A percentile compares a stretch with the other conserved stretches of the same genome.
Evolutionary conservation across 2,888 invertebrate species (phyloP).

Genomic region (Synanthedon andrenaeformis): DNA sequence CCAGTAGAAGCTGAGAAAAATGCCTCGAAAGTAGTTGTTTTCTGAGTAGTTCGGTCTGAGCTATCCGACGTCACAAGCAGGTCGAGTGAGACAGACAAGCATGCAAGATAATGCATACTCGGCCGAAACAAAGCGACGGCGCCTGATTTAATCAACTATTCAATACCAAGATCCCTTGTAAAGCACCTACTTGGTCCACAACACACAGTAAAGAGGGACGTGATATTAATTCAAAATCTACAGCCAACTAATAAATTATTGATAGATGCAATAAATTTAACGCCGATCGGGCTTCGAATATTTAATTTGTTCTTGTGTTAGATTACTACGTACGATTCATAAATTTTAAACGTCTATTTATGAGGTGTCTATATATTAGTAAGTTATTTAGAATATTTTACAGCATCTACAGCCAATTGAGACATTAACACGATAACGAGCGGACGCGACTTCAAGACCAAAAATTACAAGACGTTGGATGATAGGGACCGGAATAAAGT

Average conservation of each 20-base stretch:
- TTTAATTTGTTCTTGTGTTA: constrained; percentile 17
- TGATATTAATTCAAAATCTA: constrained; percentile 34
- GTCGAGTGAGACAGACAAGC: constrained; percentile 41
- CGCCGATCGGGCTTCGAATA: constrained; percentile 27
- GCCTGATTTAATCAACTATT: constrained; percentile 42
- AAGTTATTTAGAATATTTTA: not conserved
- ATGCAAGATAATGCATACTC: constrained; percentile 33
- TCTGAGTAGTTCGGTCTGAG: too few species aligned
- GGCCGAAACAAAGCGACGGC: constrained; percentile 35
- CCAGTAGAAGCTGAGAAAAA: too few species aligned
- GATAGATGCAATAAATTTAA: constrained; percentile 40
- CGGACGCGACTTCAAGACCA: constrained; percentile 18
- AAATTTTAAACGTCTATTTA: not conserved
- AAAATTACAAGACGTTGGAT: too few species aligned
- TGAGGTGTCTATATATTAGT: not conserved
- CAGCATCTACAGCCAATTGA: constrained; percentile 23
- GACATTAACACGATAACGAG: constrained; percentile 28
- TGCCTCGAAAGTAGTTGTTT: too few species aligned
- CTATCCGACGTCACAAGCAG: constrained; percentile 28
- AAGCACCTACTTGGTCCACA: constrained; percentile 27
- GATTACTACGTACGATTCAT: not conserved
- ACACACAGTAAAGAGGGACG: constrained; percentile 29
- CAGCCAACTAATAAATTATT: constrained; percentile 33
- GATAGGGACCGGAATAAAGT: too few species aligned
- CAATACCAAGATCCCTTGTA: constrained; percentile 29